Percentiles rank a stretch among this genome's conserved stretches.
These are phyloP conservation scores for Myotis daubentonii DNA, from an alignment of 2,797 vertebrate genomes.

Conservation along the genomic window DNA sequence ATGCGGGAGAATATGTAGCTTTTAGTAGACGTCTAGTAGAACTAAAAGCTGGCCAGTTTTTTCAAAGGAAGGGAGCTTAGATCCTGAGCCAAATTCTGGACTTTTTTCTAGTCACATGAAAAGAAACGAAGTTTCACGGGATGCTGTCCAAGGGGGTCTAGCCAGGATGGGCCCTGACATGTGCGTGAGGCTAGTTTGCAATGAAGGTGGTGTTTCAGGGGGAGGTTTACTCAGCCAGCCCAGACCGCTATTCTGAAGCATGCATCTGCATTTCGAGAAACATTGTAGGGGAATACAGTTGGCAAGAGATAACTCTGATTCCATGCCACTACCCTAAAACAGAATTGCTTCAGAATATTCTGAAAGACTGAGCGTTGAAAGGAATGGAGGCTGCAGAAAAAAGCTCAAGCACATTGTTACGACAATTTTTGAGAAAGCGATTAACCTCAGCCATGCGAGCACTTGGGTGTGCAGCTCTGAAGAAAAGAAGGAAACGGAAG, in stretches of 20 bases:
- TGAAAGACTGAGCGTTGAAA: conserved; percentile 94
- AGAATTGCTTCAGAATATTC: conserved; percentile 99
- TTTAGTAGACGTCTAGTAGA: neutral
- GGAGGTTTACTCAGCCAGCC: conserved; percentile 88
- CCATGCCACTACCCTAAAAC: conserved; percentile 99
- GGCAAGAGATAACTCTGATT: conserved; percentile 99
- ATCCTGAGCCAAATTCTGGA: conserved; percentile 62
- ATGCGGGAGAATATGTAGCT: neutral
- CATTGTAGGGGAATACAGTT: conserved; percentile 93
- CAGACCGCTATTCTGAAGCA: conserved; percentile 94
- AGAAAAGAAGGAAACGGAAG: conserved; percentile 83
- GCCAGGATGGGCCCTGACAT: conserved; percentile 54
- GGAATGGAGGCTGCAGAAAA: conserved; percentile 93
- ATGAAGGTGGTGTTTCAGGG: conserved; percentile 66
- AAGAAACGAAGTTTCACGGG: conserved; percentile 58
- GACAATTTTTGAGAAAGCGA: conserved; percentile 87
- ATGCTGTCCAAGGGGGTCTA: conserved; percentile 59
- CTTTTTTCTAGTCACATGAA: conserved; percentile 52
- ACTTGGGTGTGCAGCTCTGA: conserved; percentile 88
- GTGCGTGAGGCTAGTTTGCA: conserved; percentile 61
- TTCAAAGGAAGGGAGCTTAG: neutral
- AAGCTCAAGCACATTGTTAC: conserved; percentile 92
- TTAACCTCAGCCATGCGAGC: conserved; percentile 95
- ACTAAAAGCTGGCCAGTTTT: neutral
- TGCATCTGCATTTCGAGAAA: conserved; percentile 93